A percentile compares a stretch with the other conserved stretches of the same genome.
phyloP scores from a whole-genome alignment of 2,888 invertebrate genomes.

The Trimorus sp. region DNA sequence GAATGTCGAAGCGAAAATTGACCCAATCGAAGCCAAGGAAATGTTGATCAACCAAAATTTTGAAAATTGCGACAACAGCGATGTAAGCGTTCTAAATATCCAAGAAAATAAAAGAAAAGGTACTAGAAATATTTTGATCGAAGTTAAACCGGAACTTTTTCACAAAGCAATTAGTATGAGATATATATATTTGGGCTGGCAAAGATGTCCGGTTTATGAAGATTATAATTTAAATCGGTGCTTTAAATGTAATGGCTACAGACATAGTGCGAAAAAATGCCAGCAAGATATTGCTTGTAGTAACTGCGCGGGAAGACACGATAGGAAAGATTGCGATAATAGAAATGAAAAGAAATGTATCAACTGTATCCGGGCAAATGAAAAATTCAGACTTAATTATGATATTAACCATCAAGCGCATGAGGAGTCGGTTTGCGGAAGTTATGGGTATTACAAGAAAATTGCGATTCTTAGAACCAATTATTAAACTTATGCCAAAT shows the following conservation, averaged over 20 bases:
- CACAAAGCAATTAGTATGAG: neutral
- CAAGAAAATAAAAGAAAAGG: neutral
- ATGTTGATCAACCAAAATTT: neutral
- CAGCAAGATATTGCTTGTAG: neutral
- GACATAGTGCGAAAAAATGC: constrained; percentile 18
- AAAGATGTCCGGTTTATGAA: constrained; percentile 2
- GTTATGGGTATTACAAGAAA: neutral
- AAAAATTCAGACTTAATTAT: neutral
- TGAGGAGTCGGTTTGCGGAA: neutral
- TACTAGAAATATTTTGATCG: neutral
- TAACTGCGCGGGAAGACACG: constrained; percentile 12
- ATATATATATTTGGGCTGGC: constrained; percentile 9
- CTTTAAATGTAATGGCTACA: constrained; percentile 8
- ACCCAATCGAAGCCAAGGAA: neutral
- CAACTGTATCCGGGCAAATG: neutral
- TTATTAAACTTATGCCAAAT: too few species aligned
- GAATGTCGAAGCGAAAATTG: neutral
- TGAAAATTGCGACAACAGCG: neutral
- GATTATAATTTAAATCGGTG: constrained; percentile 17
- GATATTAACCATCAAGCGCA: neutral
- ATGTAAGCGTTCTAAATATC: neutral
- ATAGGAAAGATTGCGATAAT: neutral
- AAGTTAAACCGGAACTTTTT: neutral
- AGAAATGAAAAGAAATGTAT: neutral
- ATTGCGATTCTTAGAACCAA: too few species aligned